Conservation (phyloP, 2,888 invertebrate species). For the Campopleginae sp. region DNA sequence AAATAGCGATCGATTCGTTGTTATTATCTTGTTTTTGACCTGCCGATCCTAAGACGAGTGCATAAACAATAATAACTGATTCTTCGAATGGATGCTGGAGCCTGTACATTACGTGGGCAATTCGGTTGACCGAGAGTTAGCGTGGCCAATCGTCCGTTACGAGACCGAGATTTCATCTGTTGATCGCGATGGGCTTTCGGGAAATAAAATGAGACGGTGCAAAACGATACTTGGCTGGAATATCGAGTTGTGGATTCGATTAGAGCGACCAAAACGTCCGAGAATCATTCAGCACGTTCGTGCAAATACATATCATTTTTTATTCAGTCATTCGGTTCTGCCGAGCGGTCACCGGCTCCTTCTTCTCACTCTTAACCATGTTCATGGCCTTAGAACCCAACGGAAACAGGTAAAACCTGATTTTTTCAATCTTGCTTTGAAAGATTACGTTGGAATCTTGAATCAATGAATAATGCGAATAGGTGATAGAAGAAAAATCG, state of each 20-base stretch:
- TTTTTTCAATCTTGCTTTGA: conserved; percentile 17
- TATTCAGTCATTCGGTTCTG: conserved; percentile 42
- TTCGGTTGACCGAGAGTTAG: neutral
- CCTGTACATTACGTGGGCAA: neutral
- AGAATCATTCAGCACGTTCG: neutral
- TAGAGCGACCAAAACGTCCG: neutral
- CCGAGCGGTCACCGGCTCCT: conserved; percentile 2
- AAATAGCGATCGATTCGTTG: neutral
- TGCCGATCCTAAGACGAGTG: neutral
- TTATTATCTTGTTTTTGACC: neutral
- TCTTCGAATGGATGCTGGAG: neutral
- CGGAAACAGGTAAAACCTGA: conserved; percentile 42
- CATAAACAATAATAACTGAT: neutral
- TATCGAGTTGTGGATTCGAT: neutral
- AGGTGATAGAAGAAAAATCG: neutral
- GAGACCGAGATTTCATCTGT: neutral
- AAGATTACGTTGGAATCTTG: conserved; percentile 19
- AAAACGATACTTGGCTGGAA: neutral
- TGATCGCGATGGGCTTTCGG: neutral
- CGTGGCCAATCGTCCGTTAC: neutral
- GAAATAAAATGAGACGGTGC: neutral
- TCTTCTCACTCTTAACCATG: neutral
- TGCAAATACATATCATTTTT: neutral
- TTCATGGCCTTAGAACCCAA: neutral
- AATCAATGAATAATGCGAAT: conserved; percentile 24